Conservation (phyloP, 2,113 vertebrate genomes). For the Hipposideros armiger region DNA sequence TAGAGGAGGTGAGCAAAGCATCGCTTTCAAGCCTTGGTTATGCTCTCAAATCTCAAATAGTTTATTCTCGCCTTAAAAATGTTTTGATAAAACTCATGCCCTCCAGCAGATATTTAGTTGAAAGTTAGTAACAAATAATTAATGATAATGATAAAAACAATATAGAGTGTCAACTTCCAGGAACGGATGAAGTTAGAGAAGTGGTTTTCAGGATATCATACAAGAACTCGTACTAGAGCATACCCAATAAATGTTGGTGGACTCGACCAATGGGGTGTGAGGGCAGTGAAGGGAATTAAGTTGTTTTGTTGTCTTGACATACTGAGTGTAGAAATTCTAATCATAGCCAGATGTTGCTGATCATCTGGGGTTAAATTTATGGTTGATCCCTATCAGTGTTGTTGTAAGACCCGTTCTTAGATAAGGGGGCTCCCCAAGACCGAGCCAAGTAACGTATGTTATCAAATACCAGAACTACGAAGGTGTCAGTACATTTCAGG, state of each 20-base stretch:
- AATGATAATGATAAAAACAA: not conserved
- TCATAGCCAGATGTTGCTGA: not conserved
- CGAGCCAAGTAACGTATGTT: not conserved
- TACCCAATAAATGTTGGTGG: not conserved
- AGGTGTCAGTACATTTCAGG: not conserved
- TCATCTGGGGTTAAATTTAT: not conserved
- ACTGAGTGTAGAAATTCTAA: not conserved
- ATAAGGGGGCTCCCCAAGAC: not conserved
- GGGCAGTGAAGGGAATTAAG: not conserved
- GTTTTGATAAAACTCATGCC: not conserved
- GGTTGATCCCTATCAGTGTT: not conserved
- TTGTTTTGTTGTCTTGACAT: not conserved
- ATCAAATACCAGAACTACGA: not conserved
- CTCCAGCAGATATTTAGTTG: not conserved
- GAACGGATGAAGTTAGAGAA: not conserved
- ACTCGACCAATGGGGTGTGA: not conserved
- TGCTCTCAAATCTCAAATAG: not conserved
- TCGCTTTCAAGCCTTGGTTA: not conserved
- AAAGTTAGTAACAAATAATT: not conserved
- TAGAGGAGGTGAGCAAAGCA: not conserved
- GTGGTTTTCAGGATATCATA: not conserved
- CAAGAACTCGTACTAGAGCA: not conserved
- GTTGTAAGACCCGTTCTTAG: not conserved
- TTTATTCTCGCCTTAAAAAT: constrained; percentile 12
- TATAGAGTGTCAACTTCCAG: not conserved